Evolutionary conservation across 2,113 vertebrate genomes (phyloP), one percentile per base, ranked within the genome.

Genomic region (Dipodomys spectabilis): DNA sequence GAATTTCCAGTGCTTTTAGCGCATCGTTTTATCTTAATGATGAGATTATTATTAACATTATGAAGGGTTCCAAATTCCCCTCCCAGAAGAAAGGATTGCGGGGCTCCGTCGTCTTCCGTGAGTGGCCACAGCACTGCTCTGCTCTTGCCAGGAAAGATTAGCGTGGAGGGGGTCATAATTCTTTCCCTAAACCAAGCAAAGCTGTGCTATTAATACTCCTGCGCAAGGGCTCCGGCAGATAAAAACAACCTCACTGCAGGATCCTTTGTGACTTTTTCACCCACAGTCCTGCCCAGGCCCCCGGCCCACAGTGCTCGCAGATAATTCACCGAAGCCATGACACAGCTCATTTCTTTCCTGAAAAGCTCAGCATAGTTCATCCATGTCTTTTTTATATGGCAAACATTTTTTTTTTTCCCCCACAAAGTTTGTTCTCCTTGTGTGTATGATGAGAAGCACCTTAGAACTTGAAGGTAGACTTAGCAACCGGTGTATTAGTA

Each of bases 111-210:
- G 88, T 94, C 74, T 57, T 87, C 44, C 82, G 60, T 91, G 90
- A 88, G 82, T 84, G 35, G 86, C 79, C 75, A 30, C 27, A 35
- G 88, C 71, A 71, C 74, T 82, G 69, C 88, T 88, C 88, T 92
- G 90, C 84, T 95, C 86, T 95, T 92, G 65, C 95, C 93, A 93
- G 92, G 85, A 77, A 82, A 95, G 92, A 96, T 97, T 95, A 96
- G 90, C 91, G 62, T 28, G 60, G 82, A 94, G 84, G 92, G 92
- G 19, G 22, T 86, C 95, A 96, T 96, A 92, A 94, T 93, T 95
- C 95, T 91, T 92, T 93, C 78, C 87, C 93, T 96, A 97, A 95
- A 92, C 89, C 86, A 69, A 96, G 90, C 91, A 93, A 95, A 94
- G 92, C 95, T 95, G 71, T 92, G 90, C 75, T 95, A 92, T 95